Conservation (phyloP, 1,140 invertebrate species). For the Heliothis virescens region DNA sequence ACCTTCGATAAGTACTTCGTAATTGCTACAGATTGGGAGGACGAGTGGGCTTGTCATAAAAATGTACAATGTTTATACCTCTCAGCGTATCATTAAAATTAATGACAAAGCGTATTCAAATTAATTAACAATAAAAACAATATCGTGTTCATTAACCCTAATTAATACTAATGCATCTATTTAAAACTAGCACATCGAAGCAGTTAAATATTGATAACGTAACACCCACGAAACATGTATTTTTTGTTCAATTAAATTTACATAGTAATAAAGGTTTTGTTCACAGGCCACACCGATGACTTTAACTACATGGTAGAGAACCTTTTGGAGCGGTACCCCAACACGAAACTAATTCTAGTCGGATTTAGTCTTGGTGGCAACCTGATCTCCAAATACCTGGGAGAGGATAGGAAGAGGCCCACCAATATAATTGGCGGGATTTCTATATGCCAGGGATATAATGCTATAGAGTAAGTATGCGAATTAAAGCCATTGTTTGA, state of each 20-base stretch:
- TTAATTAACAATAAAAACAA: neutral
- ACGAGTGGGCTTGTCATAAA: neutral
- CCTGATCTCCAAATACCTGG: slow-evolving; percentile 95
- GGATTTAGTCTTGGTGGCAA: slow-evolving; percentile 97
- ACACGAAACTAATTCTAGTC: slow-evolving; percentile 92
- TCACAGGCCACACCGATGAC: slow-evolving; percentile 94
- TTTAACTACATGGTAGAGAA: slow-evolving; percentile 92
- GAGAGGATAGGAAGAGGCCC: slow-evolving; percentile 89
- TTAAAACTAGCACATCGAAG: neutral
- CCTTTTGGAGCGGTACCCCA: slow-evolving; percentile 90
- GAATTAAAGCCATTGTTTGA: neutral
- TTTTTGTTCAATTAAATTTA: neutral
- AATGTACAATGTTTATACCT: neutral
- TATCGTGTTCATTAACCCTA: neutral
- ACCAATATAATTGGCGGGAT: slow-evolving; percentile 93
- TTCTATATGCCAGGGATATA: slow-evolving; percentile 97
- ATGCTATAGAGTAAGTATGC: slow-evolving; percentile 92
- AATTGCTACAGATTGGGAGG: no score
- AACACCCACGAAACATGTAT: neutral
- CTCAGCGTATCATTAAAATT: neutral
- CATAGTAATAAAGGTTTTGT: slow-evolving; percentile 46
- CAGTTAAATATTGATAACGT: neutral
- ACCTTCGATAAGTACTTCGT: no score
- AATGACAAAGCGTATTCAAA: neutral
- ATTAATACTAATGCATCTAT: neutral